Base-by-base conservation (phyloP, 2,888 invertebrate genomes). In the Acanthosepion esculentum region DNA sequence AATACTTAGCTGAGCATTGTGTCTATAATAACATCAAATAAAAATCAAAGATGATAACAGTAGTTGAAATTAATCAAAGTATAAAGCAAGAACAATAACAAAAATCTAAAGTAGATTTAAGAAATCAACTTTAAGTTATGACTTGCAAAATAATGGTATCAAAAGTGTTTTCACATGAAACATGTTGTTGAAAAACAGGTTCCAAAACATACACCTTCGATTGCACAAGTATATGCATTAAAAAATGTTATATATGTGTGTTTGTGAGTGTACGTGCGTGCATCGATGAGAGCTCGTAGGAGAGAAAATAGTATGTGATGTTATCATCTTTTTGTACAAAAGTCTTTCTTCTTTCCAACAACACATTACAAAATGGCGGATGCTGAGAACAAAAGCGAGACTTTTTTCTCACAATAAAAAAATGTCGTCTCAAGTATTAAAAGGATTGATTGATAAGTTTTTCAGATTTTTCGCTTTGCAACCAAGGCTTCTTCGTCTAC, bases 381-480 rank as follows among this genome's bases (percentile, higher is more conserved):
- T 8, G 78, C 18, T 33, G 78, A 15, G n/a, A 78, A 78, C 78
- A 78, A 78, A 78, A 78, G 78, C n/a, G n/a, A n/a, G 78, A 15
- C n/a, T 78, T 4, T 78, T 78, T 78, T n/a, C 18, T 33, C 23
- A n/a, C 33, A 12, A n/a, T n/a, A 1, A 78, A 78, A 78, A 78
- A 78, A 78, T n/a, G n/a, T 12, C 33, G 78, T 78, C 78, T 78
- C 78, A 78, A 78, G 78, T 78, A 78, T 78, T 33, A 78, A 15
- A 78, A 78, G n/a, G 78, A 78, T 78, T 78, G 78, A 78, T 78
- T 78, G 78, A 78, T 78, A 78, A 78, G 78, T 78, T 78, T 78
- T 78, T 78, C n/a, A 33, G 78, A 5, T 78, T n/a, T 78, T 78
- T 33, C 78, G 78, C n/a, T 78, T 78, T 33, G 78, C 78, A 78